Evolutionary conservation across 2,113 vertebrate species (phyloP), one percentile per base, ranked within the genome.

Genomic region (Eurystomus gularis): DNA sequence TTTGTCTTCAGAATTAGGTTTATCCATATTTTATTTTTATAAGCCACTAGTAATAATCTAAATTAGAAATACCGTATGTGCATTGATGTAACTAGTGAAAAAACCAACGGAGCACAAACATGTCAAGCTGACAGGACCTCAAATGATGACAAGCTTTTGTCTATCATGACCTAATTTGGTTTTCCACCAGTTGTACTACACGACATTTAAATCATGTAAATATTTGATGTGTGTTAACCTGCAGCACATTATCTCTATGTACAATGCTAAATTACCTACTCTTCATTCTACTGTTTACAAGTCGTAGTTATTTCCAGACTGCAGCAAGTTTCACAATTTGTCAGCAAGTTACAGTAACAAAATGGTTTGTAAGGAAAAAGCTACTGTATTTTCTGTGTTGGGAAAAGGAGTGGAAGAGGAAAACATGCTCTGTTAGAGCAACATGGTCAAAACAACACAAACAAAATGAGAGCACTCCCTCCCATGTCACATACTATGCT

Each of bases 321-420:
- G 55, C 35, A 86, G 33, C 55, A 78, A 92, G 44, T 80, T 86
- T 83, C 90, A 88, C 28, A 39, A 8, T 73, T 90, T 64, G 60
- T 78, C 88, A 88, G 68, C 61, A 82, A 75, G 33, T 26, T 68
- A 58, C 23, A 84, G 72, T 46, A 84, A 62, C 55, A 86, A 78
- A 91, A 57, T 5, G 6, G 23, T 77, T 68, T 21, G 9, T 39
- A 69, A 69, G 65, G 54, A 87, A 93, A 94, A 89, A 73, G 23
- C 57, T 79, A 84, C 81, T 84, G 61, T 58, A 76, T 82, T 89
- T 58, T 51, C 11, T 35, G 29, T 26, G 13, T 58, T 73, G 65
- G 80, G 73, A 87, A 86, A 92, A 89, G 10, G 57, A 44, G 79
- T 93, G 61, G 92, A 92, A 94, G 95, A 60, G 49, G 80, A 87